phyloP scores from a whole-genome alignment of 2,888 invertebrate species.

The Scaptomyza parva region DNA sequence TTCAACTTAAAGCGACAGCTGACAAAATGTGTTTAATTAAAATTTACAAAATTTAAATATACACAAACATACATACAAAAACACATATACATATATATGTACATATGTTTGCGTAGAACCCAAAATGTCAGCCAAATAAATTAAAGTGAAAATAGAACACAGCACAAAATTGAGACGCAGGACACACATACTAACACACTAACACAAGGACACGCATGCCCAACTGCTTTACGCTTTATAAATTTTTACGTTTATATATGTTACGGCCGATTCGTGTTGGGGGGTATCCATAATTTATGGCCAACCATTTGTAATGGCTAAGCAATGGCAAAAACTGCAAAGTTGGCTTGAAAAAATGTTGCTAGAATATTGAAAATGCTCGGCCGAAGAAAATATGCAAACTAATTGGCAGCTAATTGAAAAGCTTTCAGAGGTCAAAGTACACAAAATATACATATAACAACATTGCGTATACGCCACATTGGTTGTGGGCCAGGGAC shows the following conservation, averaged over 20 bases:
- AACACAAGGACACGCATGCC: conserved; percentile 33
- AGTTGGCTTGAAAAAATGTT: conserved; percentile 10
- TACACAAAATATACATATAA: conserved; percentile 15
- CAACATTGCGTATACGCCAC: conserved; percentile 72
- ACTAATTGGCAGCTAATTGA: conserved; percentile 74
- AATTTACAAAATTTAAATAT: conserved; percentile 40
- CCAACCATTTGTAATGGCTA: conserved; percentile 8
- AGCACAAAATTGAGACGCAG: conserved; percentile 17
- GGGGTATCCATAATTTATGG: conserved; percentile 25
- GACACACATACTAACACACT: conserved; percentile 4
- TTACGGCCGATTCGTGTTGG: conserved; percentile 3
- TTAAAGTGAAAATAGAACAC: conserved; percentile 54
- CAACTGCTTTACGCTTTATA: conserved; percentile 43
- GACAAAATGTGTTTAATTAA: conserved; percentile 75
- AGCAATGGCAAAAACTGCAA: conserved; percentile 14
- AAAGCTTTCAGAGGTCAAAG: conserved; percentile 68
- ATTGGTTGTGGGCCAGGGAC: conserved; percentile 29
- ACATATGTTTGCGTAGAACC: background rate
- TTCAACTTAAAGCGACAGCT: conserved; percentile 71
- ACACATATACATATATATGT: no score
- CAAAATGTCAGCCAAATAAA: conserved; percentile 24
- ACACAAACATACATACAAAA: no score
- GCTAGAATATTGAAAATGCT: conserved; percentile 22
- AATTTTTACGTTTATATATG: conserved; percentile 29
- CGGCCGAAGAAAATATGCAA: conserved; percentile 46